These are phyloP conservation scores for Callocephalon fimbriatum DNA, from an alignment of 2,113 vertebrate genomes.

Conservation along the genomic window DNA sequence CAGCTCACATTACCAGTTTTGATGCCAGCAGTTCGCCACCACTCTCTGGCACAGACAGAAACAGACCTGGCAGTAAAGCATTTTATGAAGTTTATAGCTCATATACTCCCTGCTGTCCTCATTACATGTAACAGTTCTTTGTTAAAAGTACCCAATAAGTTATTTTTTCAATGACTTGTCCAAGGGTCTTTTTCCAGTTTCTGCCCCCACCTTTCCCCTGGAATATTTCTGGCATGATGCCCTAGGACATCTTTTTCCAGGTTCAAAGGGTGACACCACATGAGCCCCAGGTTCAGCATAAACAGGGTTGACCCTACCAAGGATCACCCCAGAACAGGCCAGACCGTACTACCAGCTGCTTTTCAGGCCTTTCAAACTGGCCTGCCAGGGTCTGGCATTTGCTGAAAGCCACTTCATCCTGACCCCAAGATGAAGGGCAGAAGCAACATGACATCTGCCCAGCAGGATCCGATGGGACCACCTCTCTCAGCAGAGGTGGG, in stretches of 20 bases:
- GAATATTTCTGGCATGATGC: too few species aligned
- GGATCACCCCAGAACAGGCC: not conserved
- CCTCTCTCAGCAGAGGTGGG: not conserved
- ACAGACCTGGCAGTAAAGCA: not conserved
- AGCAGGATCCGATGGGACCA: not conserved
- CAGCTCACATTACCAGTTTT: not conserved
- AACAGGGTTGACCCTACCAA: not conserved
- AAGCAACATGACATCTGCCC: not conserved
- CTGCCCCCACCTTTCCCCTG: not conserved
- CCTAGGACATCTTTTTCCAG: not conserved
- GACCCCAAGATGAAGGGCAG: not conserved
- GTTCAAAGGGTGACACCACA: not conserved
- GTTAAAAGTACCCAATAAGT: not conserved
- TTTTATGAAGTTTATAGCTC: not conserved
- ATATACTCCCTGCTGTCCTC: not conserved
- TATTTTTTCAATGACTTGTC: not conserved
- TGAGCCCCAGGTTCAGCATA: not conserved
- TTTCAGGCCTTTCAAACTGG: not conserved
- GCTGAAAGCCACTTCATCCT: not conserved
- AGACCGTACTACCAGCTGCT: not conserved
- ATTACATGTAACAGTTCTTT: accelerated
- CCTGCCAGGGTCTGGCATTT: not conserved
- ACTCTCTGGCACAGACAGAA: too few species aligned
- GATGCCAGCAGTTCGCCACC: not conserved
- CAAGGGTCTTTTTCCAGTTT: not conserved